Conservation (phyloP, 2,797 vertebrate species). For the Hypotaenidia philippensis region DNA sequence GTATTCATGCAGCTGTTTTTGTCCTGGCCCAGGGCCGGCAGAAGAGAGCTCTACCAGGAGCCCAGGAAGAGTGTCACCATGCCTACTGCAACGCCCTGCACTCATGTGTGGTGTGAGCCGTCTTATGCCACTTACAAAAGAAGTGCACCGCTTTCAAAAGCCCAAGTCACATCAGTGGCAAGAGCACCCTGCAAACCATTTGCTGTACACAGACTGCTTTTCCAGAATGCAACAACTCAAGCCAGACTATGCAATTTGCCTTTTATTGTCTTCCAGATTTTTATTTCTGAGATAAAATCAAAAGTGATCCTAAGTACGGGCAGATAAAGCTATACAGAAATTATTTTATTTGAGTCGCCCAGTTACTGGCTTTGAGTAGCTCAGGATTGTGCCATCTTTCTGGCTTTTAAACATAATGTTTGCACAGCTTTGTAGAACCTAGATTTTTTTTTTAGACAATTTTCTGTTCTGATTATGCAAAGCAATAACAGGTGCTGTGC, state of each 20-base stretch:
- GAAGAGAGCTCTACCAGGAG: not conserved
- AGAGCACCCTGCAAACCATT: not conserved
- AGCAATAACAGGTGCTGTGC: not conserved
- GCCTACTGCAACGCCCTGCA: accelerated
- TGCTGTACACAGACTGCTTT: not conserved
- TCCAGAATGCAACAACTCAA: not conserved
- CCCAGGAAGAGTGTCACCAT: not conserved
- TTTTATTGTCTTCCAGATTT: not conserved
- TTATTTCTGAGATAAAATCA: not conserved
- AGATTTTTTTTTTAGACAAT: not conserved
- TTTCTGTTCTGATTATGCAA: not conserved
- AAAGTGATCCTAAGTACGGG: not conserved
- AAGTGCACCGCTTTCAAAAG: not conserved
- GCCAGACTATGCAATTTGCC: not conserved
- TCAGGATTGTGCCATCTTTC: not conserved
- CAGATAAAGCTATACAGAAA: not conserved
- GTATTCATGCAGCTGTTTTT: not conserved
- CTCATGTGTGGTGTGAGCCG: accelerated
- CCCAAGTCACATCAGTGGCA: not conserved
- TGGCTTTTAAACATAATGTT: not conserved
- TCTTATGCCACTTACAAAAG: not conserved
- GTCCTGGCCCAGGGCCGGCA: not conserved
- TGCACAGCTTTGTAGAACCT: not conserved
- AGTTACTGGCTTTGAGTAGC: not conserved
- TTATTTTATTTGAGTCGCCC: not conserved